These are phyloP conservation scores for Chelonus insularis DNA, from an alignment of 1,140 invertebrate species.

Conservation along the genomic window DNA sequence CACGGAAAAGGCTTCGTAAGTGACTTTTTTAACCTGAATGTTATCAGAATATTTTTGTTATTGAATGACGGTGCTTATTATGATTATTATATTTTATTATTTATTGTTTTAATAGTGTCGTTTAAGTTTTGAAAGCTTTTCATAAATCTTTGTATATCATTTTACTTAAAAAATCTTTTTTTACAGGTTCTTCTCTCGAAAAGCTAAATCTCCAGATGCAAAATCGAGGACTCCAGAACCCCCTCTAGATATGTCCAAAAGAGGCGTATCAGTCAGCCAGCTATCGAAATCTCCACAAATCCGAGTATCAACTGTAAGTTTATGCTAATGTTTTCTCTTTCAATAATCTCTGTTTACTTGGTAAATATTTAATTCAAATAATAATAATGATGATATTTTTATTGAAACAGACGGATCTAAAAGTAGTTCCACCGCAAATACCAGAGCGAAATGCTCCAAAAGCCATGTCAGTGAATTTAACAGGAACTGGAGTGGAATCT, in stretches of 20 bases:
- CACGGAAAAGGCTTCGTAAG: conserved; percentile 49
- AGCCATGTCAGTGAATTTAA: conserved; percentile 69
- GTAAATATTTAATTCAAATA: no score
- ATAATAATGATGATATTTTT: no score
- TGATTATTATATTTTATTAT: background rate
- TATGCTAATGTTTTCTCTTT: no score
- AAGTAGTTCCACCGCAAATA: conserved; percentile 67
- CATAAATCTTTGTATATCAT: background rate
- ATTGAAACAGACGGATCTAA: conserved; percentile 65
- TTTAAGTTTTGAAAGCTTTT: background rate
- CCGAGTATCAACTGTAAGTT: conserved; percentile 55
- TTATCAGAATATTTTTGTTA: no score
- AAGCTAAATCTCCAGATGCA: conserved; percentile 65
- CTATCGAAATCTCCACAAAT: conserved; percentile 46
- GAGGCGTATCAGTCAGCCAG: conserved; percentile 29
- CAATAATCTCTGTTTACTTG: no score
- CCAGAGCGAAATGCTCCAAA: conserved; percentile 72
- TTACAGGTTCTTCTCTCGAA: conserved; percentile 70
- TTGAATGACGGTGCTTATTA: no score
- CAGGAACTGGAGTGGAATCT: conserved; percentile 70
- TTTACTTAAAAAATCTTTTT: background rate
- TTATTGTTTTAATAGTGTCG: background rate
- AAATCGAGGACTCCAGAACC: conserved; percentile 77
- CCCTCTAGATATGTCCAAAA: conserved; percentile 58
- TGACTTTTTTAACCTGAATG: conserved; percentile 6